phyloP scores from a whole-genome alignment of 2,888 invertebrate species.

The Dorcus parallelipipedus region DNA sequence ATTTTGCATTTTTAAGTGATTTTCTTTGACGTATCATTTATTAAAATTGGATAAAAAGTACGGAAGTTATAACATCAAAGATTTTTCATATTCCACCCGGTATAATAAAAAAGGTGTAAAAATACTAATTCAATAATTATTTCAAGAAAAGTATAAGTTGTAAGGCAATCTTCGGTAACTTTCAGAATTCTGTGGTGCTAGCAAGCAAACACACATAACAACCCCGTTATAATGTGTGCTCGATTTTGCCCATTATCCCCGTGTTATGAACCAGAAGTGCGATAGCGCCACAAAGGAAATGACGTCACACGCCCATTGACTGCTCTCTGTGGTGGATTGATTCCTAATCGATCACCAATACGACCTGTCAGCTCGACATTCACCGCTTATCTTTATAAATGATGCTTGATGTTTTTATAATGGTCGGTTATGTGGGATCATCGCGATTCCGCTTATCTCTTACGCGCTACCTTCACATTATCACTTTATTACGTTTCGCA shows the following conservation, averaged over 20 bases:
- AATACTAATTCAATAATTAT: too few relatives aligned
- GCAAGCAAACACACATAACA: conserved; percentile 20
- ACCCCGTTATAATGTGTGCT: conserved; percentile 28
- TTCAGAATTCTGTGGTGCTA: conserved; percentile 13
- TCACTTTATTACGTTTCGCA: conserved; percentile 28
- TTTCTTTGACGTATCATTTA: too few relatives aligned
- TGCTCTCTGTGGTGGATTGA: conserved; percentile 48
- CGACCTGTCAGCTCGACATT: conserved; percentile 43
- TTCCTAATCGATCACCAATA: conserved; percentile 48
- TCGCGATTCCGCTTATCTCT: conserved; percentile 28
- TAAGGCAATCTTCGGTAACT: not conserved
- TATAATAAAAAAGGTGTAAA: too few relatives aligned
- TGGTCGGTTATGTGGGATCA: conserved; percentile 34
- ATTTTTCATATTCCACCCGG: too few relatives aligned
- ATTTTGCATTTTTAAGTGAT: too few relatives aligned
- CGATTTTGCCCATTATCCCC: conserved; percentile 43
- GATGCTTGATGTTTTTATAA: conserved; percentile 48
- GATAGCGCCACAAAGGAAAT: conserved; percentile 52
- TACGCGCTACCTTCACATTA: conserved; percentile 25
- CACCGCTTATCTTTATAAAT: conserved; percentile 50
- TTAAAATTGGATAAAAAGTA: too few relatives aligned
- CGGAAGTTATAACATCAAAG: too few relatives aligned
- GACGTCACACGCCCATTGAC: conserved; percentile 51
- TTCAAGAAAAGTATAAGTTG: too few relatives aligned
- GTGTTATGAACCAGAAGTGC: conserved; percentile 52